Conservation (phyloP, 2,797 vertebrate species). For the Crenichthys baileyi region DNA sequence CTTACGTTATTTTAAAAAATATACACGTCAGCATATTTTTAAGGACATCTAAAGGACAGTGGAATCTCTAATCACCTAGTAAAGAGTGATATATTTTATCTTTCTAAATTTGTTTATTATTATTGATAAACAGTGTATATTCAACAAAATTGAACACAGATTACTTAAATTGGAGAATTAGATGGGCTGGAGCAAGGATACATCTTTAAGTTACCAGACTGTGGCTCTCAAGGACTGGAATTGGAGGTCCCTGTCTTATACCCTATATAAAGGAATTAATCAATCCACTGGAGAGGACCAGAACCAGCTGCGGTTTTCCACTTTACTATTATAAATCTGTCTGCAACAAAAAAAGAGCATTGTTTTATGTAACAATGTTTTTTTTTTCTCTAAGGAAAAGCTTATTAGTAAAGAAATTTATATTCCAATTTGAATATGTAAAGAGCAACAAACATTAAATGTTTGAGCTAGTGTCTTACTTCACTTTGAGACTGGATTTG, state of each 20-base stretch:
- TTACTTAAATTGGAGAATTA: too few relatives aligned
- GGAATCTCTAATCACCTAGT: neutral
- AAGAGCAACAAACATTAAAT: neutral
- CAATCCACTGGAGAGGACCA: neutral
- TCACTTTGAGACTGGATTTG: neutral
- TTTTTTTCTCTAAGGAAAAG: neutral
- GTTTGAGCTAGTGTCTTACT: neutral
- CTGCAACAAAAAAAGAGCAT: neutral
- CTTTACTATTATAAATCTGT: neutral
- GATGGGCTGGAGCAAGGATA: too few relatives aligned
- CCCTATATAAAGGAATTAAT: neutral
- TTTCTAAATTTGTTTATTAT: neutral
- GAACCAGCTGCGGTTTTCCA: neutral
- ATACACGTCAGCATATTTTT: neutral
- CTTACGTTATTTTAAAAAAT: neutral
- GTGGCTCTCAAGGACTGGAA: neutral
- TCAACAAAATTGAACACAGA: too few relatives aligned
- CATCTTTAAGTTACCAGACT: neutral
- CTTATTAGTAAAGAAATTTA: neutral
- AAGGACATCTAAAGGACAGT: neutral
- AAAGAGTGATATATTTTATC: neutral
- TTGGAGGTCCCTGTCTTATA: neutral
- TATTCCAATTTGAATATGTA: neutral
- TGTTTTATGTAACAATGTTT: neutral
- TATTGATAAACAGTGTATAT: too few relatives aligned